A percentile compares a stretch with the other conserved stretches of the same genome.
Conservation (phyloP, 1,140 invertebrate species). For the Apis mellifera region Amel_HAv3.1 CM009931.2:4622001-4622500, state of each 20-base stretch:
- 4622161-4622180: constrained; percentile 48
- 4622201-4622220: constrained; percentile 63
- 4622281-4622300: not conserved
- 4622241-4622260: too few species aligned
- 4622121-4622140: constrained; percentile 49
- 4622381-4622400: constrained; percentile 17
- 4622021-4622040: not conserved
- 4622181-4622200: constrained; percentile 59
- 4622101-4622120: constrained; percentile 29
- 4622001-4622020: too few species aligned
- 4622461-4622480: constrained; percentile 40
- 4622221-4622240: not conserved
- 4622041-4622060: not conserved
- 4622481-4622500: constrained; percentile 56
- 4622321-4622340: not conserved
- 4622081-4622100: not conserved
- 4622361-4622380: not conserved
- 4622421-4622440: constrained; percentile 18
- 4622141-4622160: constrained; percentile 47
- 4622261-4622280: not conserved
- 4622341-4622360: not conserved
- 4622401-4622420: constrained; percentile 39
- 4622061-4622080: not conserved
- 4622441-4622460: constrained; percentile 13
- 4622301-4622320: not conserved